phyloP scores from a whole-genome alignment of 2,797 vertebrate species.

The Melanitta fusca region DNA sequence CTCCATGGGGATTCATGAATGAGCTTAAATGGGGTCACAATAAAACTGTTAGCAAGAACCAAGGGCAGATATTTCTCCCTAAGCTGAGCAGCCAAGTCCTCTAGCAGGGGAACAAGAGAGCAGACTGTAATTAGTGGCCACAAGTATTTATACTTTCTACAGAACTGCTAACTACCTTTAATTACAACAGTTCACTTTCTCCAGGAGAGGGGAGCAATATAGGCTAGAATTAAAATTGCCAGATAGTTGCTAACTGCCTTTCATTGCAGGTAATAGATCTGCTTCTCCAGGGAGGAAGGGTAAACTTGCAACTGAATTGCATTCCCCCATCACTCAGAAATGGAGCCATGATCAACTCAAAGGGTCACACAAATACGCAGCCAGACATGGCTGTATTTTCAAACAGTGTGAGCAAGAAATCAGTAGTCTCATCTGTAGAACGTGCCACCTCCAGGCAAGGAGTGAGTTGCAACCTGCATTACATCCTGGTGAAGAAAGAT shows the following conservation, averaged over 20 bases:
- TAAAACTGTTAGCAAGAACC: not conserved
- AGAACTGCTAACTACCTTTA: conserved; percentile 64
- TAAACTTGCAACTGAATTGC: conserved; percentile 35
- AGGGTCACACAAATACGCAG: conserved; percentile 31
- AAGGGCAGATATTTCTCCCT: conserved; percentile 5
- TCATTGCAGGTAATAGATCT: conserved; percentile 47
- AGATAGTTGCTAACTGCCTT: conserved; percentile 45
- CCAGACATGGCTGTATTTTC: conserved; percentile 10
- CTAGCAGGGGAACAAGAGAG: conserved; percentile 16
- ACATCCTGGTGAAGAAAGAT: not conserved
- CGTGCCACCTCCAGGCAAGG: not conserved
- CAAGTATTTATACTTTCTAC: conserved; percentile 55
- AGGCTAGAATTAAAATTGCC: conserved; percentile 59
- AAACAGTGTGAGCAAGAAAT: conserved; percentile 16
- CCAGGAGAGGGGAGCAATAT: conserved; percentile 43
- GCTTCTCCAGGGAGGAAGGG: conserved; percentile 52
- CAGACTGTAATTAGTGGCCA: conserved; percentile 62
- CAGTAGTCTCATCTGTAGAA: conserved; percentile 18
- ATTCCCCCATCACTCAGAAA: conserved; percentile 39
- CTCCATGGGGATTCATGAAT: not conserved
- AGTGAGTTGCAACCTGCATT: not conserved
- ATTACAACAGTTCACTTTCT: conserved; percentile 62
- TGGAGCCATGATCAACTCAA: conserved; percentile 27
- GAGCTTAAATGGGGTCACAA: conserved; percentile 18
- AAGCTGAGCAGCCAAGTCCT: not conserved